Evolutionary conservation across 2,797 vertebrate genomes (phyloP).

Genomic region (Anguilla anguilla): DNA sequence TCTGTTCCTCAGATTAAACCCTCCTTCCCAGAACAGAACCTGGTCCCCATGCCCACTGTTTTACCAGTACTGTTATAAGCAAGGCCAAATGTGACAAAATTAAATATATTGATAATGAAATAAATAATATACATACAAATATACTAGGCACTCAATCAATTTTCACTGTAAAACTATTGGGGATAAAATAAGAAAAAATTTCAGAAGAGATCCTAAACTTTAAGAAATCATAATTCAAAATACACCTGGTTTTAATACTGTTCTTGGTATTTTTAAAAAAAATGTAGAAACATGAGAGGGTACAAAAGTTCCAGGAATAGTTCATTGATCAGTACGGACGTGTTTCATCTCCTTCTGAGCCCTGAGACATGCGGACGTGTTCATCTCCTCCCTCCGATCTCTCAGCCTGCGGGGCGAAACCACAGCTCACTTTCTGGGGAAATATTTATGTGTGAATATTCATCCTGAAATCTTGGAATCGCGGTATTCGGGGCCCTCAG

Average conservation of each 20-base stretch:
- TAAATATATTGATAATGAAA: neutral
- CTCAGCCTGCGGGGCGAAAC: neutral
- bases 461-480: neutral
- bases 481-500: neutral
- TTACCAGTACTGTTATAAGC: too few species aligned
- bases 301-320: neutral
- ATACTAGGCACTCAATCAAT: neutral
- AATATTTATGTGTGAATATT: neutral
- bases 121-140: neutral
- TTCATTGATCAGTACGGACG: neutral
- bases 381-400: neutral
- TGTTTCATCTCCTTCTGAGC: neutral
- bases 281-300: neutral
- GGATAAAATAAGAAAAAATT: neutral
- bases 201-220: neutral
- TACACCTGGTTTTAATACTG: neutral
- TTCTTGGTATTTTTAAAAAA: neutral
- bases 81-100: too few species aligned
- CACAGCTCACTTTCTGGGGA: neutral
- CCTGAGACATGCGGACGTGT: neutral
- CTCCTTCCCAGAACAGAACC: neutral
- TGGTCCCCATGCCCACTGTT: neutral
- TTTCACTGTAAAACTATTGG: neutral
- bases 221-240: neutral
- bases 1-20: neutral